Conservation (phyloP, 2,797 vertebrate genomes). For the Crypturellus tataupa region DNA sequence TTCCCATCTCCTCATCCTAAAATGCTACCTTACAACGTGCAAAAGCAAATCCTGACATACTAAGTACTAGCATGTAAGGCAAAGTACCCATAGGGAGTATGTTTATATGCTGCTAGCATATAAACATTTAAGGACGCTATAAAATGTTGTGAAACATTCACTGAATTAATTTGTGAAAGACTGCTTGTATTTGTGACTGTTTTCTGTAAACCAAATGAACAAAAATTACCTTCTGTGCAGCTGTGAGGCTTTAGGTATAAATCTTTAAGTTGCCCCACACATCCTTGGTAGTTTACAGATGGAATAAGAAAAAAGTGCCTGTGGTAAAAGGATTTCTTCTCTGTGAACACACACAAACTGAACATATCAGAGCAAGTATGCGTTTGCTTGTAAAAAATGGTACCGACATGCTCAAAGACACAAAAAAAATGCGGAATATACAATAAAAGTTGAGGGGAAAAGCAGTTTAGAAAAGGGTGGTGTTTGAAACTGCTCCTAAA, state of each 20-base stretch:
- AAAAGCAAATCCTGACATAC: neutral
- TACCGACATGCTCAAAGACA: neutral
- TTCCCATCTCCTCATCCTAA: neutral
- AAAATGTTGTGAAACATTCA: neutral
- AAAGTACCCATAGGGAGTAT: neutral
- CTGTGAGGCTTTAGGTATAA: neutral
- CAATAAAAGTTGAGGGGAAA: neutral
- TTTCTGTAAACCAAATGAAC: neutral
- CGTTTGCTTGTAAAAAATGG: neutral
- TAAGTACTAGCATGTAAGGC: neutral
- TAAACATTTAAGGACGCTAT: neutral
- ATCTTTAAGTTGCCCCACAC: neutral
- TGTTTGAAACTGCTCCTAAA: neutral
- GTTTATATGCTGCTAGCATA: neutral
- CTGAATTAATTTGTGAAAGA: neutral
- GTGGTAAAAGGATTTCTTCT: neutral
- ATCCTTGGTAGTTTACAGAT: neutral
- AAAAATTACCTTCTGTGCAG: neutral
- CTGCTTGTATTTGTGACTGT: neutral
- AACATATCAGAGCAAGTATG: neutral
- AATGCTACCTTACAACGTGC: accelerated
- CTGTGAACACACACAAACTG: neutral
- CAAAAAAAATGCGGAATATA: neutral
- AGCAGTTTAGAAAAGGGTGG: neutral
- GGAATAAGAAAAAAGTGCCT: neutral